These are phyloP conservation scores for Pristionchus mayeri DNA, from an alignment of 2,888 invertebrate genomes.

Conservation along the genomic window DNA sequence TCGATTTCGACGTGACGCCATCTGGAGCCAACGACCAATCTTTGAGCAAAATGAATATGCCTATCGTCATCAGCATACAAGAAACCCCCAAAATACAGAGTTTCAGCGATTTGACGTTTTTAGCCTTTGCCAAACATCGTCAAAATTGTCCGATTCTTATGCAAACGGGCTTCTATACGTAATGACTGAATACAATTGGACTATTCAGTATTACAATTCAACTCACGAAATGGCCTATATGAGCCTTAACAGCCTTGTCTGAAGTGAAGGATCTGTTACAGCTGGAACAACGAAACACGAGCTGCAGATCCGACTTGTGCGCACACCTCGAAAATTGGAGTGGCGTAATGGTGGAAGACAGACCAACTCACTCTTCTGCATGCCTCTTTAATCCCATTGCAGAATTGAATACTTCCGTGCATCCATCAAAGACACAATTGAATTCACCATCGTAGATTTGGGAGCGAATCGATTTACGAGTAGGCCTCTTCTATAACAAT, in stretches of 20 bases:
- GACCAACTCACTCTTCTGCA: not conserved
- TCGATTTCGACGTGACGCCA: no score
- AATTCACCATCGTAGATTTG: not conserved
- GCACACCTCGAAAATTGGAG: not conserved
- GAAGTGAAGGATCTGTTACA: not conserved
- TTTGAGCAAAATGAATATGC: no score
- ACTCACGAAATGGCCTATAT: not conserved
- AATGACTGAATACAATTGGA: no score
- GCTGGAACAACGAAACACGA: not conserved
- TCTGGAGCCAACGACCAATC: no score
- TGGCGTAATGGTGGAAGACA: not conserved
- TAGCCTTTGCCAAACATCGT: no score
- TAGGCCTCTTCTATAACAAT: not conserved
- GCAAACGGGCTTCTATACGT: no score
- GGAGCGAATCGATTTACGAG: not conserved
- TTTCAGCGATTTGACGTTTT: no score
- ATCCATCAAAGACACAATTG: not conserved
- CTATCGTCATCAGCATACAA: no score
- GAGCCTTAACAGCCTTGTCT: not conserved
- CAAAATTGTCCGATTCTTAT: no score
- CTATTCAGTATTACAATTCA: no score
- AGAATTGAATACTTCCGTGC: not conserved
- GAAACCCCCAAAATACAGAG: no score
- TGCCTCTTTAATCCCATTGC: not conserved
- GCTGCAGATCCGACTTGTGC: not conserved